phyloP scores from a whole-genome alignment of 2,797 vertebrate species.

The Sebastes trivittatus region DNA sequence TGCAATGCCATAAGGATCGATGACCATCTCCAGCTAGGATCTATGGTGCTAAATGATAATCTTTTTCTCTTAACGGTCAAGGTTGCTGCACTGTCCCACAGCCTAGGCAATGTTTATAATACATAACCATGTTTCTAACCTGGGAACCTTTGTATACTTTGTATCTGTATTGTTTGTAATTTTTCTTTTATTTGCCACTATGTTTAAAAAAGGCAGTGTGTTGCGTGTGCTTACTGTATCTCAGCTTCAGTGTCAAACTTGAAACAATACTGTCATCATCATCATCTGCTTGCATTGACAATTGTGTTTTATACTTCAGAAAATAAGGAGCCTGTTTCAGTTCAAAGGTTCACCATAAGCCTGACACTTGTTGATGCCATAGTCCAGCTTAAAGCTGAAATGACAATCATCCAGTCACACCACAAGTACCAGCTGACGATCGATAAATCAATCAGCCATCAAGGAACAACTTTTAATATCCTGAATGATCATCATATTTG shows the following conservation, averaged over 20 bases:
- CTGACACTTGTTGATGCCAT: constrained; percentile 28
- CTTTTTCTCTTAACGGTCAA: constrained; percentile 70
- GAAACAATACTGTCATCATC: constrained; percentile 77
- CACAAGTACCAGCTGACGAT: constrained; percentile 36
- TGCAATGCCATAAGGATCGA: constrained; percentile 35
- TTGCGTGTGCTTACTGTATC: constrained; percentile 83
- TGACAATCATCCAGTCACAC: constrained; percentile 68
- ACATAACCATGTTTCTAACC: constrained; percentile 79
- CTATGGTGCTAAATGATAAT: constrained; percentile 76
- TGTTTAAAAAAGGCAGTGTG: constrained; percentile 72
- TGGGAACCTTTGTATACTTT: constrained; percentile 82
- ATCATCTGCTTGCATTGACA: constrained; percentile 47
- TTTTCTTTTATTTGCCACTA: constrained; percentile 78
- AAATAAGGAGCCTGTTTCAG: constrained; percentile 40
- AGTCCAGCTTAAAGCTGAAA: constrained; percentile 57
- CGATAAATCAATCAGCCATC: constrained; percentile 49
- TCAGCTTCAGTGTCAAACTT: constrained; percentile 85
- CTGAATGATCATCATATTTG: constrained; percentile 42
- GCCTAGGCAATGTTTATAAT: constrained; percentile 83
- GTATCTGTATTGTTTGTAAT: constrained; percentile 77
- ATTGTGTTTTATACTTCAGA: constrained; percentile 33
- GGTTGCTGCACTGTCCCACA: constrained; percentile 82
- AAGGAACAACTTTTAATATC: constrained; percentile 35
- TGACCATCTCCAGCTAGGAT: constrained; percentile 46
- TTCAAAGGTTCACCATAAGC: neutral